A percentile compares a stretch with the other conserved stretches of the same genome.
Evolutionary conservation across 2,888 invertebrate species (phyloP).

Genomic region (Catocala fraxini): DNA sequence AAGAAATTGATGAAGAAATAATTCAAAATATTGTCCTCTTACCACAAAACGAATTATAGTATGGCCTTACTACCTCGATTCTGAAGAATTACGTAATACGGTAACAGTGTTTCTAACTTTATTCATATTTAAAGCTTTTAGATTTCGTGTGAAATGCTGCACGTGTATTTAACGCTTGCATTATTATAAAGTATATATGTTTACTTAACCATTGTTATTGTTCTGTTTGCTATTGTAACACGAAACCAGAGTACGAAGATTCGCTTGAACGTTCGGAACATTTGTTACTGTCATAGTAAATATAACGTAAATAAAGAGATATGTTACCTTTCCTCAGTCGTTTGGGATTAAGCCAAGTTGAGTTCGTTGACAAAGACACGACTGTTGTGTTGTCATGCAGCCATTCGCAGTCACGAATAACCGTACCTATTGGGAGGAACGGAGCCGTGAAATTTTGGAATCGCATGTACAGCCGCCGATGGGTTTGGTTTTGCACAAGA

Average conservation of each 20-base stretch:
- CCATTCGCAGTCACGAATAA: constrained; percentile 63
- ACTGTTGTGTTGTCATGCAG: constrained; percentile 67
- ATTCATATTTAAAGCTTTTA: too few species aligned
- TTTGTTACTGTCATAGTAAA: constrained; percentile 73
- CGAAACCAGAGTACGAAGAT: constrained; percentile 46
- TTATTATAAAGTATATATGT: too few species aligned
- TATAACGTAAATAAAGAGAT: constrained; percentile 76
- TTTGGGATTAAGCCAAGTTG: constrained; percentile 80
- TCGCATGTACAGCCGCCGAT: constrained; percentile 43
- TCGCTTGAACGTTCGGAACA: constrained; percentile 51
- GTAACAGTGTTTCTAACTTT: too few species aligned
- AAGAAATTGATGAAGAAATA: too few species aligned
- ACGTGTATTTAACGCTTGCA: too few species aligned
- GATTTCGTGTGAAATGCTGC: too few species aligned
- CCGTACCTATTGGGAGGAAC: constrained; percentile 57
- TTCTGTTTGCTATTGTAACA: constrained; percentile 48
- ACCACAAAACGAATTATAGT: too few species aligned
- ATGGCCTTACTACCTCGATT: too few species aligned
- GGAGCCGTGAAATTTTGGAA: constrained; percentile 64
- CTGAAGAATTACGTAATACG: too few species aligned
- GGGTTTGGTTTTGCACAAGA: constrained; percentile 1
- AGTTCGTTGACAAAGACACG: constrained; percentile 72
- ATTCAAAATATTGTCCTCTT: too few species aligned
- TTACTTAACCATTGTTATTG: constrained; percentile 30
- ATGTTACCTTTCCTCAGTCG: constrained; percentile 74